Evolutionary conservation across 2,113 vertebrate genomes (phyloP).

Genomic region (Leiothrix lutea): DNA sequence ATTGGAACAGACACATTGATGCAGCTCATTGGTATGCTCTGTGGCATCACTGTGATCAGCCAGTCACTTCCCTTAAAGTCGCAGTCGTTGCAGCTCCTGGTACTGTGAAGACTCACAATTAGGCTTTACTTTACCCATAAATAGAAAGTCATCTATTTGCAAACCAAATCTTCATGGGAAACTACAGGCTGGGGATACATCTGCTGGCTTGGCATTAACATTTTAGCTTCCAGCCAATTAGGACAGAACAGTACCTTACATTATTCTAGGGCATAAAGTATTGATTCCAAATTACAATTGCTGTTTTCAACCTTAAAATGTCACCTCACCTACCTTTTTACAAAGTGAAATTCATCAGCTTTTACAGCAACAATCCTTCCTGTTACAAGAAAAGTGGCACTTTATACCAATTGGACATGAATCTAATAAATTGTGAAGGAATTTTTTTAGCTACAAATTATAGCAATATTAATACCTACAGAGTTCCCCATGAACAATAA

Average conservation of each 20-base stretch:
- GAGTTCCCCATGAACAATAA: conserved; percentile 57
- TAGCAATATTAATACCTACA: conserved; percentile 51
- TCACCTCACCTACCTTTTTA: conserved; percentile 50
- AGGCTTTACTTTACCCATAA: conserved; percentile 37
- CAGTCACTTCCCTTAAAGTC: conserved; percentile 47
- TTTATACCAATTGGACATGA: conserved; percentile 60
- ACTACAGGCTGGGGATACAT: conserved; percentile 12
- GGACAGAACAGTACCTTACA: conserved; percentile 37
- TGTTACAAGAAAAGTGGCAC: conserved; percentile 51
- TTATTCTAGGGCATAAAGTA: conserved; percentile 42
- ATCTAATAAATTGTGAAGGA: conserved; percentile 52
- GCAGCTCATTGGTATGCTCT: conserved; percentile 14
- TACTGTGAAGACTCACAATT: conserved; percentile 43
- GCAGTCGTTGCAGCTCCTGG: background rate
- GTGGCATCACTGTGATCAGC: background rate
- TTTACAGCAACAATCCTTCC: conserved; percentile 24
- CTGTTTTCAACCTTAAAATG: conserved; percentile 54
- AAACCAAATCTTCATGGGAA: conserved; percentile 47
- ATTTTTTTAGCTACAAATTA: conserved; percentile 61
- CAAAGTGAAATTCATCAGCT: conserved; percentile 35
- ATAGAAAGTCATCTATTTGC: conserved; percentile 45
- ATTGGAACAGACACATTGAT: background rate
- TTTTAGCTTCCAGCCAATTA: conserved; percentile 53
- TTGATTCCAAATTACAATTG: conserved; percentile 63
- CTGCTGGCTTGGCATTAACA: conserved; percentile 30